Evolutionary conservation across 1,140 invertebrate genomes (phyloP).

Genomic region (Charaxes varanes): DNA sequence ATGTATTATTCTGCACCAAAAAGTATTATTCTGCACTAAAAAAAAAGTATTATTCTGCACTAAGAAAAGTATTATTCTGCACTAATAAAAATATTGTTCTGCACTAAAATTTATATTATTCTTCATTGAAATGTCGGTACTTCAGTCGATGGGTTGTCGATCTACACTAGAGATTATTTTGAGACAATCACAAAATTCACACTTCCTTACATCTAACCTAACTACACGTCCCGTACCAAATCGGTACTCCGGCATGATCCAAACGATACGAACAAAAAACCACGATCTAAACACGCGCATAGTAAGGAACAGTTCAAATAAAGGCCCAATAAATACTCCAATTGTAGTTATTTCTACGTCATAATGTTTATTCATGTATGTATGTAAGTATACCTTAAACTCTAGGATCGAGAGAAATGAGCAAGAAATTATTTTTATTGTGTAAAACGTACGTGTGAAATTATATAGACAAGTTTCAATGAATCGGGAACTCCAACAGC

Average conservation of each 20-base stretch:
- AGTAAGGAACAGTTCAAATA: conserved; percentile 59
- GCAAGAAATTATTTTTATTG: conserved; percentile 41
- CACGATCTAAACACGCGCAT: conserved; percentile 37
- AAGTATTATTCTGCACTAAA: too few species aligned
- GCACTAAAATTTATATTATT: too few species aligned
- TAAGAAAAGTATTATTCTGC: too few species aligned
- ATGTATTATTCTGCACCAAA: too few species aligned
- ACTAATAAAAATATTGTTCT: too few species aligned
- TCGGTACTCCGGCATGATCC: conserved; percentile 36
- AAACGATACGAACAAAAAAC: conserved; percentile 30
- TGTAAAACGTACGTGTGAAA: conserved; percentile 9
- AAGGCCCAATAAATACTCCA: conserved; percentile 66
- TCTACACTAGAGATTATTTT: too few species aligned
- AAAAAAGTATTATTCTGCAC: too few species aligned
- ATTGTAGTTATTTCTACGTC: conserved; percentile 62
- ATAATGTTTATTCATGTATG: too few species aligned
- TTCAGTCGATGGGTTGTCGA: too few species aligned
- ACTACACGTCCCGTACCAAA: conserved; percentile 45
- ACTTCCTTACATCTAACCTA: conserved; percentile 49
- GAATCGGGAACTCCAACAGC: conserved; percentile 9
- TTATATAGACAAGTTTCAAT: conserved; percentile 3
- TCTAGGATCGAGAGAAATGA: conserved; percentile 54
- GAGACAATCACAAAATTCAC: too few species aligned
- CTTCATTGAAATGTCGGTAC: too few species aligned
- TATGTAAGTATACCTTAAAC: conserved; percentile 49